phyloP scores from a whole-genome alignment of 2,113 vertebrate genomes.

The Bombycilla garrulus region DNA sequence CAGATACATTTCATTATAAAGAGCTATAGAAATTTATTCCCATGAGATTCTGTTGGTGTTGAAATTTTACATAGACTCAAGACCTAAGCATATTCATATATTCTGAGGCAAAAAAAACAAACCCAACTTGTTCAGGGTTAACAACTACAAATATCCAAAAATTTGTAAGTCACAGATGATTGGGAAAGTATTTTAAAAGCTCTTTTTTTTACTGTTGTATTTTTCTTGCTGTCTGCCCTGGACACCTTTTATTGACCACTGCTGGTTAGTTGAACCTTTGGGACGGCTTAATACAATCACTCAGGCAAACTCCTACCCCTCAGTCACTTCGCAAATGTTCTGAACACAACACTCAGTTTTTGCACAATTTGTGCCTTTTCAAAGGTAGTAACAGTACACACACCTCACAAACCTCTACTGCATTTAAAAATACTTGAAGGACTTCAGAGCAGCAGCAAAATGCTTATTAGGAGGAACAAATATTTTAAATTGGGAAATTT shows the following conservation, averaged over 20 bases:
- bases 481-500: background rate
- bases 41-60: background rate
- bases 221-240: background rate
- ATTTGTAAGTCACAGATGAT: background rate
- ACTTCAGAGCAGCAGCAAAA: background rate
- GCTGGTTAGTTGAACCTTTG: background rate
- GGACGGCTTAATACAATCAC: background rate
- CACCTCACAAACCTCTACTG: background rate
- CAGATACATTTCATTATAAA: background rate
- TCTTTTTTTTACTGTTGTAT: background rate
- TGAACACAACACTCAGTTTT: background rate
- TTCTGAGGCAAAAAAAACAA: background rate
- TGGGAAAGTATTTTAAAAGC: background rate
- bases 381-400: background rate
- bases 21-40: background rate
- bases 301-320: background rate
- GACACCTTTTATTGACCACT: background rate
- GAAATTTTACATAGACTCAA: background rate
- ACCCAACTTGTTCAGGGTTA: background rate
- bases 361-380: background rate
- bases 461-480: background rate
- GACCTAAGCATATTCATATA: background rate
- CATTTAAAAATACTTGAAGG: background rate
- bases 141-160: background rate
- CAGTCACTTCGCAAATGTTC: background rate